These are phyloP conservation scores for Astropecten irregularis DNA, from an alignment of 53 echinoderm and acorn worm genomes.

Conservation along the genomic window DNA sequence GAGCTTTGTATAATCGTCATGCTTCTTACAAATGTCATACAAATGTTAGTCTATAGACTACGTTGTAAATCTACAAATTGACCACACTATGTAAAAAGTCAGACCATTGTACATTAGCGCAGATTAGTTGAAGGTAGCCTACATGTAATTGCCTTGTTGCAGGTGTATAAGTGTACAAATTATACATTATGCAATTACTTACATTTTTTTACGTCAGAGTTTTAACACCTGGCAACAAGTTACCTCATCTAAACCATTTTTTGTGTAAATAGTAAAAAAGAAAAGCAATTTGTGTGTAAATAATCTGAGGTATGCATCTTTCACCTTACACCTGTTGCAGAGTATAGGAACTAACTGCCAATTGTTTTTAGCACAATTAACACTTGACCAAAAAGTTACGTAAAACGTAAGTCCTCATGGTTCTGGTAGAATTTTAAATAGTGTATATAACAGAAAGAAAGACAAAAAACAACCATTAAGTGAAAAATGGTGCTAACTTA, in stretches of 20 bases:
- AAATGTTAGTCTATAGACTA: too few species aligned
- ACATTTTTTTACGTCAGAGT: too few species aligned
- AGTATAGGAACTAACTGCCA: not conserved
- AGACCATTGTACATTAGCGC: too few species aligned
- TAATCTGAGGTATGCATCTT: not conserved
- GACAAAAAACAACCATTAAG: slow-evolving; percentile 35
- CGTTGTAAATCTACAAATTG: too few species aligned
- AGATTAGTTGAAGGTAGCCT: too few species aligned
- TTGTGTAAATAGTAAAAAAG: not conserved
- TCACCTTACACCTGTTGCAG: not conserved
- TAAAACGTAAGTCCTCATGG: not conserved
- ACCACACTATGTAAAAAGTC: too few species aligned
- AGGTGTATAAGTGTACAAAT: too few species aligned
- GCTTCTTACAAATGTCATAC: too few species aligned
- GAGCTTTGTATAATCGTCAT: too few species aligned
- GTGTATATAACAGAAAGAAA: slow-evolving; percentile 15
- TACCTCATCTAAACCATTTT: not conserved
- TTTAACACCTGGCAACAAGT: not conserved
- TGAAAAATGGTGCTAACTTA: slow-evolving; percentile 46
- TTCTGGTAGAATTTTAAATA: not conserved
- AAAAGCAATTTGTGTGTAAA: slow-evolving; percentile 14
- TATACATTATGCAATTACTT: too few species aligned
- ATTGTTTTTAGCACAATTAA: not conserved
- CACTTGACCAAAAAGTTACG: slow-evolving; percentile 7
- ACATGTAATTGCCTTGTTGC: too few species aligned